Percentiles rank a stretch among this genome's conserved stretches.
These are phyloP conservation scores for Reinhardtius hippoglossoides DNA, from an alignment of 2,113 vertebrate species.

Conservation along the genomic window DNA sequence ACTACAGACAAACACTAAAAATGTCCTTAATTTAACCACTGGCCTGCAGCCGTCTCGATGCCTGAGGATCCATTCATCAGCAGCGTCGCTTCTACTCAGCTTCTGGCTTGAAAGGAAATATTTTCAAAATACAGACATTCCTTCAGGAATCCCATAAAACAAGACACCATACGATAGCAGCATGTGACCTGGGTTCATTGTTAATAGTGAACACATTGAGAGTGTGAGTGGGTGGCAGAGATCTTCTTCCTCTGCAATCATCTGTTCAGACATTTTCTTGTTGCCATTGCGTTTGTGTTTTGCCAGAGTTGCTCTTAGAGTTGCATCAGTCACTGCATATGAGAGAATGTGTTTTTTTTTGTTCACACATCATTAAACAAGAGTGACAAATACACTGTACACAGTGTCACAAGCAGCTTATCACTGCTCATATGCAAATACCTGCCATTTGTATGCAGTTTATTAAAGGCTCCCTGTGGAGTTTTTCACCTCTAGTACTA, in stretches of 20 bases:
- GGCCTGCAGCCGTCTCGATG: not conserved
- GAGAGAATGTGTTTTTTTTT: not conserved
- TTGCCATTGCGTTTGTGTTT: not conserved
- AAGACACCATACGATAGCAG: not conserved
- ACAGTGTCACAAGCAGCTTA: not conserved
- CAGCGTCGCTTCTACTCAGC: not conserved
- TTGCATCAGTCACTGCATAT: slow-evolving; percentile 31
- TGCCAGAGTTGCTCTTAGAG: slow-evolving; percentile 10
- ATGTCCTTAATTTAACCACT: slow-evolving; percentile 2
- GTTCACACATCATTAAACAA: slow-evolving; percentile 2
- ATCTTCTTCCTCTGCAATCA: slow-evolving; percentile 21
- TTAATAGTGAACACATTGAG: slow-evolving; percentile 4
- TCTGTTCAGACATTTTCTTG: slow-evolving; percentile 31
- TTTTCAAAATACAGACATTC: slow-evolving; percentile 16
- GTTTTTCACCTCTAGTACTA: not conserved
- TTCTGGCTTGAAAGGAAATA: not conserved
- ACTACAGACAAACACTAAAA: slow-evolving; percentile 37
- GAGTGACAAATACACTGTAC: not conserved
- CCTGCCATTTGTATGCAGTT: not conserved
- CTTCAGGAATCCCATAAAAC: slow-evolving; percentile 1
- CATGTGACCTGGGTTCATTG: slow-evolving; percentile 9
- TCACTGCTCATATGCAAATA: not conserved
- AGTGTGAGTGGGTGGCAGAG: slow-evolving; percentile 23
- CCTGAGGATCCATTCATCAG: not conserved
- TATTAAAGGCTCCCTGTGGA: not conserved